Base-by-base conservation (phyloP, 2,113 vertebrate species). In the Silurus meridionalis region DNA sequence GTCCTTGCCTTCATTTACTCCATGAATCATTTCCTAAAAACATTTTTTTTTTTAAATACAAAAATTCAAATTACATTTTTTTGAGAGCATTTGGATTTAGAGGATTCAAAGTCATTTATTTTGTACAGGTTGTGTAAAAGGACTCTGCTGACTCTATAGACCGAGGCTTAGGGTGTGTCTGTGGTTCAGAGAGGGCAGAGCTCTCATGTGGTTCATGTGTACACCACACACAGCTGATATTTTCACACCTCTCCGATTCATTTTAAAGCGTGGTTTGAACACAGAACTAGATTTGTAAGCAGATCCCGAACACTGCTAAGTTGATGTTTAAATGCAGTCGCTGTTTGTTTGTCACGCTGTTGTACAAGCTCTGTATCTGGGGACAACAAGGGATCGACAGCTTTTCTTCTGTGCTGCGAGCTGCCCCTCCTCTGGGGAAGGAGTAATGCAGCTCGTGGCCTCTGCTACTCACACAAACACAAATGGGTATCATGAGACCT, bases 151-250 rank as follows among this genome's bases (percentile, higher is more conserved):
- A 25, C 48, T 61, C 71, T 10, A 48, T 46, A 21, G 82, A 13
- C 66, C 15, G 28, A 48, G n/a, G 46, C 52, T 8, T 6, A 19
- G 80, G 79, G 66, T 37, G 80, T 77, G 78, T 80, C 60, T 74
- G 58, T 55, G 84, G 21, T 67, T 74, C 13, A 52, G 64, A 53
- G 64, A 74, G 67, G 21, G 19, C 25, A 57, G 21, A 83, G 60
- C 50, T 74, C 50, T 87, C 69, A 46, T 87, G 82, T 83, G 82
- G 46, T 80, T 80, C 15, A 17, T 13, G 66, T 50, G 28, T 37
- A 37, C 67, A 58, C 82, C 82, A 48, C 67, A 57, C 37, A 48
- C n/a, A 19, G 52, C 82, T 46, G 63, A 83, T 10, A 8, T 85
- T 69, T 37, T 46, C 48, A 37, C 8, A 14, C 1, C 37, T 66